A percentile compares a stretch with the other conserved stretches of the same genome.
These are phyloP conservation scores for Meteorus cinctellus DNA, from an alignment of 2,888 invertebrate genomes.

Conservation along the genomic window DNA sequence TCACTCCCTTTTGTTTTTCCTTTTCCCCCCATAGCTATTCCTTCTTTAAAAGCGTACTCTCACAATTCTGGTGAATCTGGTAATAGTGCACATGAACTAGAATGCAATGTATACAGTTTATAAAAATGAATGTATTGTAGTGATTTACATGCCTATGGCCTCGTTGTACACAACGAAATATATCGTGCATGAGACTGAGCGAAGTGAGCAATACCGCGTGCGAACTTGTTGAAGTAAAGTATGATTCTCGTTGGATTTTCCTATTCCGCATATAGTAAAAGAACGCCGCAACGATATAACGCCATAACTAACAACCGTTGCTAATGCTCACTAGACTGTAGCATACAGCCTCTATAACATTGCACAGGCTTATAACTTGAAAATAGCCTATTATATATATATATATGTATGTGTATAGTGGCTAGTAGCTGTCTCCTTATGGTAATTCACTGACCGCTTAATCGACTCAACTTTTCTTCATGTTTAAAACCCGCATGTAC, in stretches of 20 bases:
- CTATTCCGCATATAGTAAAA: constrained; percentile 3
- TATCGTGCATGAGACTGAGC: constrained; percentile 5
- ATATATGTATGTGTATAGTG: background rate
- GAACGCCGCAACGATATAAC: background rate
- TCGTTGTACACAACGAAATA: constrained; percentile 28
- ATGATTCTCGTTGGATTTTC: background rate
- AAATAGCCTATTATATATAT: constrained; percentile 11
- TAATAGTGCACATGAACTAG: constrained; percentile 43
- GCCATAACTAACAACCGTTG: constrained; percentile 26
- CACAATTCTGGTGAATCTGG: constrained; percentile 47
- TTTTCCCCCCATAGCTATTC: background rate
- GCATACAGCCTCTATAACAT: constrained; percentile 22
- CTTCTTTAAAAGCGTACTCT: constrained; percentile 12
- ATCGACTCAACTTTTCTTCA: constrained; percentile 49
- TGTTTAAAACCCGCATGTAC: constrained; percentile 14
- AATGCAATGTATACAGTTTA: constrained; percentile 43
- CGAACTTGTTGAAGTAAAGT: background rate
- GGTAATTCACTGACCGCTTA: constrained; percentile 55
- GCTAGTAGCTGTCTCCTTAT: constrained; percentile 52
- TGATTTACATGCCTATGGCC: constrained; percentile 15
- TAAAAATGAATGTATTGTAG: constrained; percentile 8
- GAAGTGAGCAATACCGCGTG: constrained; percentile 16
- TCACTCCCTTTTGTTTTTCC: constrained; percentile 27
- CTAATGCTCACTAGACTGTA: constrained; percentile 33
- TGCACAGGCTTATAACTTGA: constrained; percentile 3